These are phyloP conservation scores for Aplysina aerophoba DNA, from an alignment of 37 sponge, comb jelly and placozoan species.

Conservation along the genomic window DNA sequence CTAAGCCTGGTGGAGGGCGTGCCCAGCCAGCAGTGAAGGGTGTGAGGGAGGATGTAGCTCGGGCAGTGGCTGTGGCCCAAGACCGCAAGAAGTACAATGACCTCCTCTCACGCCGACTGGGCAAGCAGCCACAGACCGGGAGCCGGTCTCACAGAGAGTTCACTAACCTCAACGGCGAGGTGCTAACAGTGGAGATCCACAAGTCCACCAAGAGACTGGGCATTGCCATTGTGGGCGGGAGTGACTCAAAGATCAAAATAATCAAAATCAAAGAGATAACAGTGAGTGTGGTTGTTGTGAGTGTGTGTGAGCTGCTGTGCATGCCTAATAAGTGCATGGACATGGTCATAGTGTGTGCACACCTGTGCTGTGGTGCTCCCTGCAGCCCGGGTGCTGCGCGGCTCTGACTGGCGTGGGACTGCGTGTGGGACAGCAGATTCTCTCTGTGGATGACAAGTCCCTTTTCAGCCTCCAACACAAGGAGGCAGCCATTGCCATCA, in stretches of 20 bases:
- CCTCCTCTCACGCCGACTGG: slow-evolving; percentile 45
- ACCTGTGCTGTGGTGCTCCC: background rate
- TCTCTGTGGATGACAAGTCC: slow-evolving; percentile 55
- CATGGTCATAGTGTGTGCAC: slow-evolving; percentile 1
- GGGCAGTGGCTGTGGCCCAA: slow-evolving; percentile 22
- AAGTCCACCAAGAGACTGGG: slow-evolving; percentile 80
- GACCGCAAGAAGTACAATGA: slow-evolving; percentile 60
- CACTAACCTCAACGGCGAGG: slow-evolving; percentile 63
- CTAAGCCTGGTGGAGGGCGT: background rate
- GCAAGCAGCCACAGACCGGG: background rate
- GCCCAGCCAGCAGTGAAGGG: slow-evolving; percentile 6
- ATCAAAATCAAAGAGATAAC: slow-evolving; percentile 75
- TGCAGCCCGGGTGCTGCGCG: slow-evolving; percentile 77
- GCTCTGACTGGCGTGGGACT: slow-evolving; percentile 60
- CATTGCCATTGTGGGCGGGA: slow-evolving; percentile 89
- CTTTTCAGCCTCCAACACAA: slow-evolving; percentile 78
- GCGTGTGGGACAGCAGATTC: slow-evolving; percentile 84
- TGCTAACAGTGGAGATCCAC: slow-evolving; percentile 59
- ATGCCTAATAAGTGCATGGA: slow-evolving; percentile 16
- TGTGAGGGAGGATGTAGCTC: background rate
- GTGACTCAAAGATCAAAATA: slow-evolving; percentile 82
- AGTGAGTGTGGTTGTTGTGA: slow-evolving; percentile 47
- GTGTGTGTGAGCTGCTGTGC: slow-evolving; percentile 33
- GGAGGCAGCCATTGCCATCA: slow-evolving; percentile 81
- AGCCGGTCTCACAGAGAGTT: slow-evolving; percentile 51